phyloP scores from a whole-genome alignment of 1,140 invertebrate genomes.

The Littorina saxatilis region DNA sequence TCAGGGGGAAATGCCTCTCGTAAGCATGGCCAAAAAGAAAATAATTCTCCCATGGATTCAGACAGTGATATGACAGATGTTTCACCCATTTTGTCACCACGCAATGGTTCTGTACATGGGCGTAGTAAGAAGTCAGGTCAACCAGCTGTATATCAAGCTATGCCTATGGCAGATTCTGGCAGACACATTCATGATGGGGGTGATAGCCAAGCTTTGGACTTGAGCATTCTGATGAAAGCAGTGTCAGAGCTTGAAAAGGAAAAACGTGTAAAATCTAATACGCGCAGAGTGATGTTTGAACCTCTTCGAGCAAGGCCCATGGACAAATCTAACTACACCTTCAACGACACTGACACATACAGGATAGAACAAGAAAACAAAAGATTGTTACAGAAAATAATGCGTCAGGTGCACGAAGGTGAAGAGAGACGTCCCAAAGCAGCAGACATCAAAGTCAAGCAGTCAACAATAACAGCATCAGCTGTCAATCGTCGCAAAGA shows the following conservation, averaged over 20 bases:
- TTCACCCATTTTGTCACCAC: conserved; percentile 67
- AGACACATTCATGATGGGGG: conserved; percentile 31
- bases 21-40: background rate
- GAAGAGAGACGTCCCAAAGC: conserved; percentile 43
- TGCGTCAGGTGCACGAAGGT: conserved; percentile 57
- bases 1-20: background rate
- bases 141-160: conserved; percentile 15
- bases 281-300: conserved; percentile 68
- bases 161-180: conserved; percentile 4
- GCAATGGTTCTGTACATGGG: conserved; percentile 40
- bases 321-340: conserved; percentile 65
- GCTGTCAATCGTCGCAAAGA: conserved; percentile 74
- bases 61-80: conserved; percentile 74
- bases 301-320: conserved; percentile 46
- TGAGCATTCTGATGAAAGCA: conserved; percentile 71
- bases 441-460: conserved; percentile 35
- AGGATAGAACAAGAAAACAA: conserved; percentile 73
- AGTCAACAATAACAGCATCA: conserved; percentile 64
- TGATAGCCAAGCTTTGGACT: conserved; percentile 60
- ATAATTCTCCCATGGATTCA: conserved; percentile 27
- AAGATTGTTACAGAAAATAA: conserved; percentile 68
- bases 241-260: conserved; percentile 71
- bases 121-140: background rate
- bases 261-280: conserved; percentile 59
- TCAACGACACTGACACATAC: conserved; percentile 58